These are phyloP conservation scores for Pecten maximus DNA, from an alignment of 2,888 invertebrate species.

Conservation along the genomic window DNA sequence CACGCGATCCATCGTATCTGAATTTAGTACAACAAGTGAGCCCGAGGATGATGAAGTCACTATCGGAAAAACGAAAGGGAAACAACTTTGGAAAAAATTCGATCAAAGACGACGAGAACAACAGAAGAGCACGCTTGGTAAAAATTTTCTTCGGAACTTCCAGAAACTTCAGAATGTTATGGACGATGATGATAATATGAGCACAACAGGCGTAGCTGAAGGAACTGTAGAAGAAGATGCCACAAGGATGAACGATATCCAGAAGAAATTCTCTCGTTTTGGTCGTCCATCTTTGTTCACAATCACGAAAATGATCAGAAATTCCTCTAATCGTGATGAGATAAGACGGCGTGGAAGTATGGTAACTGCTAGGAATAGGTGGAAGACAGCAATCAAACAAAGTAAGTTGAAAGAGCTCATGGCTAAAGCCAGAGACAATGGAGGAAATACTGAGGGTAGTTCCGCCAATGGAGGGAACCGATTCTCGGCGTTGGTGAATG, in stretches of 20 bases:
- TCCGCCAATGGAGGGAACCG: background rate
- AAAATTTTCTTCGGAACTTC: constrained; percentile 68
- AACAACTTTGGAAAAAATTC: constrained; percentile 58
- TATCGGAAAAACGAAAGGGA: constrained; percentile 40
- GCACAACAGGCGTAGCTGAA: constrained; percentile 47
- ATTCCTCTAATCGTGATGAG: constrained; percentile 41
- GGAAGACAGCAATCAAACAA: background rate
- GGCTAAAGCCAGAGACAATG: constrained; percentile 38
- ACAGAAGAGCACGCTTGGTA: constrained; percentile 58
- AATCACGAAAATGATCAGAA: constrained; percentile 59
- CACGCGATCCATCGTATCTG: constrained; percentile 47
- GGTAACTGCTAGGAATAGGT: background rate
- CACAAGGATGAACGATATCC: constrained; percentile 34
- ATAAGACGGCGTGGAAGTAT: constrained; percentile 38
- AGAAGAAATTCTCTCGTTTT: constrained; percentile 53
- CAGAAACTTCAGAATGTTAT: constrained; percentile 59
- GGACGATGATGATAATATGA: constrained; percentile 53
- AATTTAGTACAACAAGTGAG: constrained; percentile 36
- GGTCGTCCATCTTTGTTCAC: constrained; percentile 57
- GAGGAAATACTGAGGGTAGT: background rate
- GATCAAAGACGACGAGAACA: constrained; percentile 49
- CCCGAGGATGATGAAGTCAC: constrained; percentile 58
- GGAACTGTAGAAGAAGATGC: constrained; percentile 37
- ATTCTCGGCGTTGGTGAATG: background rate
- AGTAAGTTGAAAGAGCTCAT: constrained; percentile 8